These are phyloP conservation scores for Merodon equestris DNA, from an alignment of 2,888 invertebrate genomes.

Conservation along the genomic window DNA sequence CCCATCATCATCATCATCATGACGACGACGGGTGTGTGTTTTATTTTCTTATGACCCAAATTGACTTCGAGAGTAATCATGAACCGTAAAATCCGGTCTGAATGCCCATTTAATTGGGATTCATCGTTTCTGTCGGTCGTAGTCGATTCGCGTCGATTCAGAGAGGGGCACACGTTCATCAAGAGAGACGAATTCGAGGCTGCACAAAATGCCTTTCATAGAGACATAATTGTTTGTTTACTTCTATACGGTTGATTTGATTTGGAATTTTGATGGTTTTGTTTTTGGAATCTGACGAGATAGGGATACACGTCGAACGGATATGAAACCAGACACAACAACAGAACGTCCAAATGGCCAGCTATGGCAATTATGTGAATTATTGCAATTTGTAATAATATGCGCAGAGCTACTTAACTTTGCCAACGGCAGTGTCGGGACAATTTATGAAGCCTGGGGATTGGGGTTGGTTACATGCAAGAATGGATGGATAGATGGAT, in stretches of 20 bases:
- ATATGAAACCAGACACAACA: constrained; percentile 51
- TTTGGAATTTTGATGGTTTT: constrained; percentile 34
- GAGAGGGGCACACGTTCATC: background rate
- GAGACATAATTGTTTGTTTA: constrained; percentile 28
- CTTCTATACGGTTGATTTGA: constrained; percentile 40
- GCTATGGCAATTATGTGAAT: constrained; percentile 46
- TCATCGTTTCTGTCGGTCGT: constrained; percentile 15
- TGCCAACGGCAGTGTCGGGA: constrained; percentile 11
- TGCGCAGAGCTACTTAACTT: constrained; percentile 26
- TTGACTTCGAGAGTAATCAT: constrained; percentile 6
- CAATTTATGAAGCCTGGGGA: constrained; percentile 32
- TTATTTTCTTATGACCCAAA: constrained; percentile 6
- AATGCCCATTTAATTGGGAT: constrained; percentile 55
- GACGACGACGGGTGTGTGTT: constrained; percentile 8
- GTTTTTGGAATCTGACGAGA: constrained; percentile 7
- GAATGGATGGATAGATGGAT: constrained; percentile 28
- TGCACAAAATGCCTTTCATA: constrained; percentile 3
- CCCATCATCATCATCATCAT: constrained; percentile 20
- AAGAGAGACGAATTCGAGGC: too few species aligned
- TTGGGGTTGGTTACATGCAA: too few species aligned
- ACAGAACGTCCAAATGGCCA: constrained; percentile 51
- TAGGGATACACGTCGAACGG: constrained; percentile 29
- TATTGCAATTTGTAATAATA: constrained; percentile 42
- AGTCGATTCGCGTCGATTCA: constrained; percentile 26
- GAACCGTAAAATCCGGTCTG: constrained; percentile 49